phyloP scores from a whole-genome alignment of 1,140 invertebrate genomes.

The Drosophila tristis region DNA sequence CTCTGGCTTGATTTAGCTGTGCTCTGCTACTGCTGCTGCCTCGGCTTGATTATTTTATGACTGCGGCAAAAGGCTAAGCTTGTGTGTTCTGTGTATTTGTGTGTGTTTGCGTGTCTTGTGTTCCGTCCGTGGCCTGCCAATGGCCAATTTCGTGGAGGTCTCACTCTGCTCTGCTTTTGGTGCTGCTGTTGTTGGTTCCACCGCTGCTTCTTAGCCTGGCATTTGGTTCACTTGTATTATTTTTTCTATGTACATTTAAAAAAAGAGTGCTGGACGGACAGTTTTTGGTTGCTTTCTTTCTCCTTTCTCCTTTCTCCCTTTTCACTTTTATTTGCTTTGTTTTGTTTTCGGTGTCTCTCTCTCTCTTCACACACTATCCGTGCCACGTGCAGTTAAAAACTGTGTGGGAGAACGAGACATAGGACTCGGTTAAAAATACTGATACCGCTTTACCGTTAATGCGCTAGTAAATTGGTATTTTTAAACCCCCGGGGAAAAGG shows the following conservation, averaged over 20 bases:
- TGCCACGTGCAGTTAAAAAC: constrained; percentile 66
- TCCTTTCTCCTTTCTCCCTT: constrained; percentile 24
- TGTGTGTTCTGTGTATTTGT: constrained; percentile 27
- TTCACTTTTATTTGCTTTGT: constrained; percentile 26
- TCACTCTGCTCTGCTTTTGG: constrained; percentile 46
- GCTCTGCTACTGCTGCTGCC: too few relatives aligned
- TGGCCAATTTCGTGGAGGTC: constrained; percentile 70
- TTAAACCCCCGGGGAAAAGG: constrained; percentile 42
- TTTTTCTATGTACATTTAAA: constrained; percentile 45
- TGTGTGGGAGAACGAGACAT: constrained; percentile 20
- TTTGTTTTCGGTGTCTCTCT: constrained; percentile 25
- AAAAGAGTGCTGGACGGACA: constrained; percentile 69
- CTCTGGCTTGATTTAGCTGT: constrained; percentile 49
- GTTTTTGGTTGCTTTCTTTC: constrained; percentile 44
- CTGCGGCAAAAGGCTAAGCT: constrained; percentile 66
- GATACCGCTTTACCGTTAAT: constrained; percentile 61
- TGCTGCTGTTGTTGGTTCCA: constrained; percentile 26
- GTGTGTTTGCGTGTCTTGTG: constrained; percentile 15
- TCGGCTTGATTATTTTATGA: constrained; percentile 81
- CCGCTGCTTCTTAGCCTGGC: constrained; percentile 21
- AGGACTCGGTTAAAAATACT: constrained; percentile 51
- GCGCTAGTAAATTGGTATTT: constrained; percentile 37
- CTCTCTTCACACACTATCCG: constrained; percentile 45
- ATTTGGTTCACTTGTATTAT: constrained; percentile 67
- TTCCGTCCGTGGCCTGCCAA: constrained; percentile 58